Evolutionary conservation across 2,797 vertebrate species (phyloP).

Genomic region (Arnoldichthys spilopterus): DNA sequence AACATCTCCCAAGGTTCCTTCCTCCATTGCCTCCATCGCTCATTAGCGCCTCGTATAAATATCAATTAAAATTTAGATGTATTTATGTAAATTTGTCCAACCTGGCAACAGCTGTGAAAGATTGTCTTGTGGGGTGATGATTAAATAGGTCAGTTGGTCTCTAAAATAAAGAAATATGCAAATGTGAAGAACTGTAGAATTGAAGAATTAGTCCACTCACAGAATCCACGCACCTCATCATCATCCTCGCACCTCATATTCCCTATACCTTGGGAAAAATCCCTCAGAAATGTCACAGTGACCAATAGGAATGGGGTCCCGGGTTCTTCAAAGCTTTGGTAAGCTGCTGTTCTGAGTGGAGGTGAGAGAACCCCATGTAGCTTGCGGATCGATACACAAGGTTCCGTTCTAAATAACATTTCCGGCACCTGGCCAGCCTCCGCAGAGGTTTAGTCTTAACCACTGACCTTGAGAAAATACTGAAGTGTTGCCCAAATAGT

Average conservation of each 20-base stretch:
- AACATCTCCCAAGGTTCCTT: too few species aligned
- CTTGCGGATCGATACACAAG: slow-evolving; percentile 36
- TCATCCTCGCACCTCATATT: background rate
- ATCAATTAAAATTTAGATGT: too few species aligned
- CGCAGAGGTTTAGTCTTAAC: slow-evolving; percentile 13
- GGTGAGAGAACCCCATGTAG: slow-evolving; percentile 16
- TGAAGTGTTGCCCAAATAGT: background rate
- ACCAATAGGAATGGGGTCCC: slow-evolving; percentile 1
- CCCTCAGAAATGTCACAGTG: slow-evolving; percentile 27
- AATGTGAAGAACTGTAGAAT: too few species aligned
- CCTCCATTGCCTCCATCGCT: too few species aligned
- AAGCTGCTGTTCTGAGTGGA: slow-evolving; percentile 16
- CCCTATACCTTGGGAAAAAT: background rate
- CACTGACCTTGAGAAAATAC: slow-evolving; percentile 41
- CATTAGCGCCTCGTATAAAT: too few species aligned
- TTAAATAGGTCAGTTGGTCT: too few species aligned
- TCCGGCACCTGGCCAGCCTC: background rate
- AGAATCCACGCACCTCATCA: too few species aligned
- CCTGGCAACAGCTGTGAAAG: too few species aligned
- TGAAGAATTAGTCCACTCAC: too few species aligned
- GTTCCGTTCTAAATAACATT: slow-evolving; percentile 31
- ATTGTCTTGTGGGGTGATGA: too few species aligned
- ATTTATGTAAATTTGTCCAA: too few species aligned
- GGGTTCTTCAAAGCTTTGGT: background rate
- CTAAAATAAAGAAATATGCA: too few species aligned